Evolutionary conservation across 2,888 invertebrate genomes (phyloP), one percentile per base, ranked within the genome.

Genomic region (Pycnomerus fuliginosus): DNA sequence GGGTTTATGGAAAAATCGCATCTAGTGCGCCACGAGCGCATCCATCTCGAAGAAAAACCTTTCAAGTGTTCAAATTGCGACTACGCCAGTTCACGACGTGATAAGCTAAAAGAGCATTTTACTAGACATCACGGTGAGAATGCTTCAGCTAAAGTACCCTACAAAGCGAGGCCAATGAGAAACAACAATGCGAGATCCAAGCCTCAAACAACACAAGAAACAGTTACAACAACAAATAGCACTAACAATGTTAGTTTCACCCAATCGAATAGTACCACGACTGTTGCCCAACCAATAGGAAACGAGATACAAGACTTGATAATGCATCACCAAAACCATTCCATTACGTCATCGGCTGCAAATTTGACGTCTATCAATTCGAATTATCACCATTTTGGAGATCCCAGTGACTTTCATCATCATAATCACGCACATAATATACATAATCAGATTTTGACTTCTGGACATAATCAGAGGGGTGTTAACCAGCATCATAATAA

Each of bases 1-100:
- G 78, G 79, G 8, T 85, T 85, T 62, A 78, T 83, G 61, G 84
- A 84, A 61, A 82, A 80, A 56, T 80, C 80, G 20, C 84, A 84
- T 67, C 67, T 85, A 42, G 74, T 81, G 7, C 72, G 85, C 1
- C 85, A 85, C 62, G 80, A 83, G 62, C 69, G 81, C 25, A 81
- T 83, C 35, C 85, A 85, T 67, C 67, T 79, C 27, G 75, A 77
- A 50, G 82, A 80, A 45, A 80, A 81, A 55, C 80, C 82, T 1
- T 81, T 80, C 67, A 80, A 80, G 54, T 83, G 83, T 62, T 73
- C 75, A 8, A 74, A 77, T 48, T 84, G 84, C 66, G 80, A 82
- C 50, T 84, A 84, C 62, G 78, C 79, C 1, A 80, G 81, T 44
- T 79, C 80, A 1, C 69, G 84, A 33, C 67, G 80, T 12, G 84